Conservation (phyloP, 2,113 vertebrate genomes). For the Caracal caracal region DNA sequence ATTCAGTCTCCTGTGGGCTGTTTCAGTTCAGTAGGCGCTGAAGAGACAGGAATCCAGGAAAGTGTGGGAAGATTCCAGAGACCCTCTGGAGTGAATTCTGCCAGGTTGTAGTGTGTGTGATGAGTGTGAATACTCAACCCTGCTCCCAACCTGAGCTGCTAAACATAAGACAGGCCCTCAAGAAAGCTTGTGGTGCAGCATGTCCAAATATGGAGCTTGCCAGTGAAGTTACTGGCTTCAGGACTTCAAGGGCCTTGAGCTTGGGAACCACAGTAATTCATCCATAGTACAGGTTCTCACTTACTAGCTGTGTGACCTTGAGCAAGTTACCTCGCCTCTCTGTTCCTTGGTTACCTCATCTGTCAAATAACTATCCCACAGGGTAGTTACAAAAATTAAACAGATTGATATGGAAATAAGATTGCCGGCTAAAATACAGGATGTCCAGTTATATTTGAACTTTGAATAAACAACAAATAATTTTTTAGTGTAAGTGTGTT, state of each 20-base stretch:
- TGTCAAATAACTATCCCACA: neutral
- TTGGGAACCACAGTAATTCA: neutral
- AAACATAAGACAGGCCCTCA: neutral
- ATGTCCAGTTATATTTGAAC: neutral
- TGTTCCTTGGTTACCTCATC: neutral
- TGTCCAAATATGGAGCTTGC: neutral
- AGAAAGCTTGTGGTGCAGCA: neutral
- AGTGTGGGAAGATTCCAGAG: neutral
- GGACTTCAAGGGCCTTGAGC: neutral
- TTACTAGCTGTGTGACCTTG: neutral
- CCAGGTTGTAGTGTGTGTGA: neutral
- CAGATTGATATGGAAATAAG: neutral
- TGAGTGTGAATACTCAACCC: neutral
- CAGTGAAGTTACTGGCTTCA: neutral
- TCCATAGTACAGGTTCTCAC: neutral
- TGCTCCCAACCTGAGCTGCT: neutral
- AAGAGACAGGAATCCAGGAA: neutral
- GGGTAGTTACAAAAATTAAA: neutral
- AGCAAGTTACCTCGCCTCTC: neutral
- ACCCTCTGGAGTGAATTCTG: neutral
- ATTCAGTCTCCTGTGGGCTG: neutral
- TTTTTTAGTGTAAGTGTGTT: neutral
- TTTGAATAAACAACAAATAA: neutral
- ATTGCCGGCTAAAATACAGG: constrained; percentile 25
- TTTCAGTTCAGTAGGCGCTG: neutral